Conservation (phyloP, 1,140 invertebrate genomes). For the Harlomillsia oculata region DNA sequence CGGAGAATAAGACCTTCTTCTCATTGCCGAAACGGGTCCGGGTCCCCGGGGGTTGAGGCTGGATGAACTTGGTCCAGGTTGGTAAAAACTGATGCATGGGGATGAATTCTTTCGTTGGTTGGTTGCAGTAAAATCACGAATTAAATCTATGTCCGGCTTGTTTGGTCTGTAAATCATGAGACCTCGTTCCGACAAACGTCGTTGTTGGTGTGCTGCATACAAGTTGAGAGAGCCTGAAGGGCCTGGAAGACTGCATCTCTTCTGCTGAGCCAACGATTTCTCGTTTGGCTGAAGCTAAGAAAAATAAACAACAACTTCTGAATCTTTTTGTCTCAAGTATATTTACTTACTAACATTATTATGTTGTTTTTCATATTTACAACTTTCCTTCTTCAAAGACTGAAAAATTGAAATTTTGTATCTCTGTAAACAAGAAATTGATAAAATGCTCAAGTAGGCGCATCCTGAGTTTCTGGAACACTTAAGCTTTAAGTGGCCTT, state of each 20-base stretch:
- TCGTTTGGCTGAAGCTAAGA: constrained; percentile 26
- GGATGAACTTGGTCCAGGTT: too few relatives aligned
- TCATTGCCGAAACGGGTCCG: constrained; percentile 10
- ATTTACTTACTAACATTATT: neutral
- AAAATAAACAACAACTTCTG: neutral
- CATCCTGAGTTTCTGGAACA: too few relatives aligned
- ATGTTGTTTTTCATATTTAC: neutral
- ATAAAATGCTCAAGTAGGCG: neutral
- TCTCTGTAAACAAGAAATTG: neutral
- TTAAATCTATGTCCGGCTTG: constrained; percentile 35
- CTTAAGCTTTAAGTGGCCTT: too few relatives aligned
- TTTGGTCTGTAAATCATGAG: constrained; percentile 32
- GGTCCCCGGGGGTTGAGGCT: too few relatives aligned
- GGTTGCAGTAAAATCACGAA: constrained; percentile 30
- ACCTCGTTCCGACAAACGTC: constrained; percentile 32
- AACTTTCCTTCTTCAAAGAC: neutral
- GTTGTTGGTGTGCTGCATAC: constrained; percentile 33
- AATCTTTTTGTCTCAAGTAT: neutral
- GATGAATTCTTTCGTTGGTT: constrained; percentile 24
- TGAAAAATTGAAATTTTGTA: neutral
- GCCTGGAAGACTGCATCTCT: constrained; percentile 32
- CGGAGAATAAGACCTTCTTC: too few relatives aligned
- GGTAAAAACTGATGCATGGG: constrained; percentile 15
- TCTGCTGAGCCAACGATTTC: constrained; percentile 21
- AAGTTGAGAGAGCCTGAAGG: constrained; percentile 26